Evolutionary conservation across 2,797 vertebrate species (phyloP), one percentile per base, ranked within the genome.

Genomic region (Remorina albescens): DNA sequence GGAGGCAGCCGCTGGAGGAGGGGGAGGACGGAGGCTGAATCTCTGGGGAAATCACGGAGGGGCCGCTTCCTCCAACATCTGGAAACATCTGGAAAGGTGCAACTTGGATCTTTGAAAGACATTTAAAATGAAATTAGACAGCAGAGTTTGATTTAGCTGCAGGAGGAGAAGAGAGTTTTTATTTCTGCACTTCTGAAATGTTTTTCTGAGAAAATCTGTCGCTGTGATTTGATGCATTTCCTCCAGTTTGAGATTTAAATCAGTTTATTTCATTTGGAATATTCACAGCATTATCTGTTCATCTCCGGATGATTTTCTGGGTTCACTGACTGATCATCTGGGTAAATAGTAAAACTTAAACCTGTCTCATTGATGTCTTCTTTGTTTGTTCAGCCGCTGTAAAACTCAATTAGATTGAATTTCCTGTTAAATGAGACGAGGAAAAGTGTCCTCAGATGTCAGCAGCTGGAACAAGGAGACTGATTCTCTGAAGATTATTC

Each of bases 61-160:
- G 55, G 64, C 67, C 0, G 59, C 23, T 16, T 55, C 56, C 60
- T 32, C 1, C 54, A 76, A 74, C 76, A 82, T 82, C 74, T 87
- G 71, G 55, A n/a, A n/a, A n/a, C n/a, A n/a, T n/a, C n/a, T n/a
- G n/a, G n/a, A 73, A 39, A 78, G 71, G 76, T 82, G 60, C 53
- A 72, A 65, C 64, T 69, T n/a, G 23, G 12, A 32, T 60, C 34
- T 81, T 44, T 55, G 28, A 44, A 47, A 15, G 30, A 61, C 26
- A 41, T 70, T 80, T 54, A 4, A 63, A 51, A 18, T 54, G 12
- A 28, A n/a, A 56, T 54, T 39, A 57, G 44, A 23, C 26, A 23
- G 15, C 2, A 34, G 46, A 37, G 19, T 23, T 41, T 19, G 8
- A 12, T 34, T 10, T 1, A 46, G 25, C 69, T 51, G 58, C 34